phyloP scores from a whole-genome alignment of 2,888 invertebrate genomes.

The Lottia gigantea region DNA sequence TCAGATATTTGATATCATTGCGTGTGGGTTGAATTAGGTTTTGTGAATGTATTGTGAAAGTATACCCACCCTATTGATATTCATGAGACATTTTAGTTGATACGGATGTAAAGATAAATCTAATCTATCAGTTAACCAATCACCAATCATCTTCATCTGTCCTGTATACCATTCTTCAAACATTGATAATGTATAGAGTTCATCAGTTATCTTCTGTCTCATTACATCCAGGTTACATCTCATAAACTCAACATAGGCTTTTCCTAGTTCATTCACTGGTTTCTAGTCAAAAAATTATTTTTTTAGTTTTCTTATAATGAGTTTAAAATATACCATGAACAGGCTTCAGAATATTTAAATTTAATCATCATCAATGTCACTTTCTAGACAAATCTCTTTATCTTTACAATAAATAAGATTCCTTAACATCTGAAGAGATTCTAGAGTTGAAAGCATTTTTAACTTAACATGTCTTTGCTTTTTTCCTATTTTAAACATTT shows the following conservation, averaged over 20 bases:
- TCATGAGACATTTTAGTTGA: slow-evolving; percentile 95
- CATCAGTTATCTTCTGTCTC: slow-evolving; percentile 92
- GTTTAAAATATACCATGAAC: too few relatives aligned
- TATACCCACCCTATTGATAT: slow-evolving; percentile 85
- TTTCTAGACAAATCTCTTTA: too few relatives aligned
- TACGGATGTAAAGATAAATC: slow-evolving; percentile 95
- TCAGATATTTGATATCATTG: too few relatives aligned
- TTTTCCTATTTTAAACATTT: too few relatives aligned
- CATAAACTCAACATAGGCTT: slow-evolving; percentile 97
- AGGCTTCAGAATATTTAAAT: too few relatives aligned
- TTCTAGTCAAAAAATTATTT: slow-evolving; percentile 53
- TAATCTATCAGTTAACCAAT: slow-evolving; percentile 91
- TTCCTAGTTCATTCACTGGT: slow-evolving; percentile 90
- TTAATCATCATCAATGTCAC: too few relatives aligned
- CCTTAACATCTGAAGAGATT: too few relatives aligned
- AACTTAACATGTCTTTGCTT: too few relatives aligned
- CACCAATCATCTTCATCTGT: slow-evolving; percentile 92
- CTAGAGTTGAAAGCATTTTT: too few relatives aligned
- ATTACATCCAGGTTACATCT: slow-evolving; percentile 98
- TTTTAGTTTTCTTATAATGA: too few relatives aligned
- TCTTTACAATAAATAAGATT: too few relatives aligned
- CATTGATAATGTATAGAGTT: slow-evolving; percentile 83
- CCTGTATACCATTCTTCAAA: slow-evolving; percentile 94
- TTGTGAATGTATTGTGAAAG: not conserved
- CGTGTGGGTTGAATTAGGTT: too few relatives aligned